Evolutionary conservation across 2,888 invertebrate species (phyloP), one percentile per base, ranked within the genome.

Genomic region (Cheilosia pagana): DNA sequence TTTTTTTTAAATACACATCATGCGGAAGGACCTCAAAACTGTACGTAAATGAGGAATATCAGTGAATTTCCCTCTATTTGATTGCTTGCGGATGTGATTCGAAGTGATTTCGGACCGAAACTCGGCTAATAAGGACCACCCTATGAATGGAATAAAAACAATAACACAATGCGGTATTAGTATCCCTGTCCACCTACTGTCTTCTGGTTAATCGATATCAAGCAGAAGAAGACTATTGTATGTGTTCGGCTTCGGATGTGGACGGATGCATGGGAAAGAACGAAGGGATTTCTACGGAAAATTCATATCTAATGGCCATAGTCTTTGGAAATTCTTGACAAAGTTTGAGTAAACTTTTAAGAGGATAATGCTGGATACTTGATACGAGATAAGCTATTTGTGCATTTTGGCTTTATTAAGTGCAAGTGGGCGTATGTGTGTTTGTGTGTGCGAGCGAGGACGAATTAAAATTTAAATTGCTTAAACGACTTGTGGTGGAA

Each of bases 381-480:
- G 21, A 76, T 76, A 70, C 59, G 45, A 55, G 76, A 63, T 76
- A 70, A 77, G 60, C 81, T 60, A 65, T 71, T 71, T 82, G 65
- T 82, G 77, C 60, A 71, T 65, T 81, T 65, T 31, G 53, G 19
- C 82, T 72, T 71, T 48, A 82, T 82, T 71, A 67, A 50, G 39
- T 7, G 39, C 43, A 59, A 31, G 41, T 55, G 52, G 45, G 41
- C 7, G 48, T 19, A 12, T 2, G 14, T 28, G 16, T 23, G n/a
- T 25, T 10, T 48, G 7, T 53, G 1, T 16, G 25, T 16, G 55
- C 12, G 19, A 10, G 28, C 41, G 12, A 41, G 39, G 48, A 41
- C 45, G 57, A 57, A 75, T 67, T 67, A 67, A 68, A 71, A 63
- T 70, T 70, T 25, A 63, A 77, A 62, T 77, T 78, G 71, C 63